Evolutionary conservation across 2,888 invertebrate genomes (phyloP).

Genomic region (Mythimna lalbum): DNA sequence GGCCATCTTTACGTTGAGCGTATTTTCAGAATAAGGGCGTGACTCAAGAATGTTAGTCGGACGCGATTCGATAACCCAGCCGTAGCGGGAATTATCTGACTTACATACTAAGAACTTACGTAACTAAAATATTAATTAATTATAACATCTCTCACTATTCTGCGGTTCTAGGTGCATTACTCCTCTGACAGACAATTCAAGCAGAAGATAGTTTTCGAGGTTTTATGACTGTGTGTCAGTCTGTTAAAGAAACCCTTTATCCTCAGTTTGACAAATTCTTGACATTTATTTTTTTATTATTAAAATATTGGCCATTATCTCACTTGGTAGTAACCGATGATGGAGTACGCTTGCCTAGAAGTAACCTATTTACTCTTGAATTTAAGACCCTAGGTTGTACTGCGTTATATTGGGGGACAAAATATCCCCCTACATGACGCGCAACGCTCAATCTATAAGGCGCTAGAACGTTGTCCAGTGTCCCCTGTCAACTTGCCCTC

Average conservation of each 20-base stretch:
- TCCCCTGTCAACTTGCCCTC: too few relatives aligned
- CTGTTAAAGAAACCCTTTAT: neutral
- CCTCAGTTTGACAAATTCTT: too few relatives aligned
- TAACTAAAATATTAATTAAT: constrained; percentile 17
- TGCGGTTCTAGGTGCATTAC: neutral
- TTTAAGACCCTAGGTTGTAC: too few relatives aligned
- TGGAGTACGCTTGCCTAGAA: neutral
- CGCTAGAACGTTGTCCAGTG: too few relatives aligned
- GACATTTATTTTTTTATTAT: too few relatives aligned
- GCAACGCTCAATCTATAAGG: too few relatives aligned
- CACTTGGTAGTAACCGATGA: neutral
- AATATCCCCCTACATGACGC: too few relatives aligned
- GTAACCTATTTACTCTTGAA: neutral
- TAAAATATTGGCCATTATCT: neutral
- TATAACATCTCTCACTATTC: constrained; percentile 17
- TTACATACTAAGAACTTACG: constrained; percentile 25
- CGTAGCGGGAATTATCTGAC: constrained; percentile 60
- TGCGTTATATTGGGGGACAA: too few relatives aligned
- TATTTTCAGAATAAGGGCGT: neutral
- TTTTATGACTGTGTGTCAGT: neutral
- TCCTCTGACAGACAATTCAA: neutral
- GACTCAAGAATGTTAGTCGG: constrained; percentile 45
- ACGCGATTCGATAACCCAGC: constrained; percentile 62
- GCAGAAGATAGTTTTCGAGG: neutral
- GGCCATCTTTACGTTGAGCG: neutral